Percentiles rank a stretch among this genome's conserved stretches.
phyloP scores from a whole-genome alignment of 2,113 vertebrate species.

The Brienomyrus longianalis region DNA sequence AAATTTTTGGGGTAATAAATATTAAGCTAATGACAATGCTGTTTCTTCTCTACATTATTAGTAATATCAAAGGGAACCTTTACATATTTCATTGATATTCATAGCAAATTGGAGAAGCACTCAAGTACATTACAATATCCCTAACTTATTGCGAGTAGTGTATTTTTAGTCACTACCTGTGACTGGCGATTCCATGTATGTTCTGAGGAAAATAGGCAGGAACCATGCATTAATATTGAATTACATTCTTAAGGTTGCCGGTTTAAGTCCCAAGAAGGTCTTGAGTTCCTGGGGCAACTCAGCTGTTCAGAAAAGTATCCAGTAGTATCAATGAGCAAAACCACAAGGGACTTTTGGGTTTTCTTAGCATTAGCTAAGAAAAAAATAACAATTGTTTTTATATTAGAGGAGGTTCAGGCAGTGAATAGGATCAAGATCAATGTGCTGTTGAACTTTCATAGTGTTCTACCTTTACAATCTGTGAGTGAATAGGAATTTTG shows the following conservation, averaged over 20 bases:
- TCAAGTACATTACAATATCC: no score
- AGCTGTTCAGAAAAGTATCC: not conserved
- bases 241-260: not conserved
- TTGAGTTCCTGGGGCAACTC: not conserved
- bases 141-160: no score
- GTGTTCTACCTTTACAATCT: not conserved
- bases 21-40: no score
- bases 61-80: no score
- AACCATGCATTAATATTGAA: not conserved
- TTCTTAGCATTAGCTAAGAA: not conserved
- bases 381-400: not conserved
- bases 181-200: not conserved
- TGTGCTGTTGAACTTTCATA: not conserved
- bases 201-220: not conserved
- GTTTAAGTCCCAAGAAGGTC: not conserved
- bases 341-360: not conserved
- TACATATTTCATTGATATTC: no score
- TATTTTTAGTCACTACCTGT: not conserved
- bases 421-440: not conserved
- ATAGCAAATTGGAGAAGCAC: no score
- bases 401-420: not conserved
- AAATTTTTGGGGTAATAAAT: no score
- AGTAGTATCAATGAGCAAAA: not conserved
- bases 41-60: no score
- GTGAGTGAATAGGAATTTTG: not conserved